These are phyloP conservation scores for Pseudopleuronectes americanus DNA, from an alignment of 2,797 vertebrate species.

Conservation along the genomic window DNA sequence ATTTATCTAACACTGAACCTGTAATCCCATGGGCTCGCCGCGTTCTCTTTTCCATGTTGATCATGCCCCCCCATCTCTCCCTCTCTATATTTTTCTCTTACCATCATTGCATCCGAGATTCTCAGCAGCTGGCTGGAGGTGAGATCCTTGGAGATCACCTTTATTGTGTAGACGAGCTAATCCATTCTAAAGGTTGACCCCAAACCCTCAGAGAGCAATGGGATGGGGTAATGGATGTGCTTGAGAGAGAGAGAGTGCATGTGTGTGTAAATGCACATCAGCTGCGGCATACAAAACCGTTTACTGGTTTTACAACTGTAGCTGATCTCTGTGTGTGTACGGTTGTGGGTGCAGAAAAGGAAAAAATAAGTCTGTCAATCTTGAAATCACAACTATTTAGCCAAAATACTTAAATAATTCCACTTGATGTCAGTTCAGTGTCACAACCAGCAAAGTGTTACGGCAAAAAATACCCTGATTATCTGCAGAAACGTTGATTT, in stretches of 20 bases:
- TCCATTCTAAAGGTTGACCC: slow-evolving; percentile 63
- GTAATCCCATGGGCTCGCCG: slow-evolving; percentile 61
- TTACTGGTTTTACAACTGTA: neutral
- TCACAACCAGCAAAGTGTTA: neutral
- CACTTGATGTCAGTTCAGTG: too few relatives aligned
- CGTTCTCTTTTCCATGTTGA: slow-evolving; percentile 21
- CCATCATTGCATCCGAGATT: slow-evolving; percentile 19
- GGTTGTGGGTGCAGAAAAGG: neutral
- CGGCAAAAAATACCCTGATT: neutral
- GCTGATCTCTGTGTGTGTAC: neutral
- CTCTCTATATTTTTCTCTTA: neutral
- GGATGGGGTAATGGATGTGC: slow-evolving; percentile 30
- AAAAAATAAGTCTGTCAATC: too few relatives aligned
- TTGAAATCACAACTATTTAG: neutral
- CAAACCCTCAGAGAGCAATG: slow-evolving; percentile 63
- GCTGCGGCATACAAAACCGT: too few relatives aligned
- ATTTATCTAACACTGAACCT: slow-evolving; percentile 74
- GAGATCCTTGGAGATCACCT: slow-evolving; percentile 67
- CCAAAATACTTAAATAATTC: neutral
- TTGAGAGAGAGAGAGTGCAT: slow-evolving; percentile 22
- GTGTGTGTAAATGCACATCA: neutral
- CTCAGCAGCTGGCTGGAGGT: slow-evolving; percentile 41
- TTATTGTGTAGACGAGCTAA: slow-evolving; percentile 55
- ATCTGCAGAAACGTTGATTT: neutral
- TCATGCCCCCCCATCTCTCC: too few relatives aligned